Evolutionary conservation across 1,140 invertebrate species (phyloP).

Genomic region (Agrilus planipennis): DNA sequence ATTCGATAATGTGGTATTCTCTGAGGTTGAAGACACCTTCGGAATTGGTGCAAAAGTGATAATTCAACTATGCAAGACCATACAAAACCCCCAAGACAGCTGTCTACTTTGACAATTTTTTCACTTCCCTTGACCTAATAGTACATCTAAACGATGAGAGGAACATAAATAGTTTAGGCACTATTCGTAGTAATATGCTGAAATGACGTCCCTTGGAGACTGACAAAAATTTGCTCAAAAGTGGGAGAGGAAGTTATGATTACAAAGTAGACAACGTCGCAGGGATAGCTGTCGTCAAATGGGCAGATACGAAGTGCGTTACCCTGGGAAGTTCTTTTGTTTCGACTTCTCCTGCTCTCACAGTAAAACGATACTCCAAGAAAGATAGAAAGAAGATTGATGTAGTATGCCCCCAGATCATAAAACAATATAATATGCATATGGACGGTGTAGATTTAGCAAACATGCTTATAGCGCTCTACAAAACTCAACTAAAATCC

Average conservation of each 20-base stretch:
- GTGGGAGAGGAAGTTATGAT: constrained; percentile 23
- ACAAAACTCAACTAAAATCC: too few species aligned
- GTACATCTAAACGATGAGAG: constrained; percentile 13
- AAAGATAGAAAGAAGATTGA: too few species aligned
- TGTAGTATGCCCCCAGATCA: too few species aligned
- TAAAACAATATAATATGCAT: too few species aligned
- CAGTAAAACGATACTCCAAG: too few species aligned
- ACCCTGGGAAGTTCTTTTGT: constrained; percentile 24
- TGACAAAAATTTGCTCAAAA: constrained; percentile 30
- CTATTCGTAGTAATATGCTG: constrained; percentile 17
- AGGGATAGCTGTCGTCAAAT: constrained; percentile 28
- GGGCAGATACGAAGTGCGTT: constrained; percentile 36
- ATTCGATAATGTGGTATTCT: constrained; percentile 34
- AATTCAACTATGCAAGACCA: constrained; percentile 12
- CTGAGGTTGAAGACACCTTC: constrained; percentile 3
- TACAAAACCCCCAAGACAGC: constrained; percentile 8
- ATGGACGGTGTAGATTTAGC: too few species aligned
- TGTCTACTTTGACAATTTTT: constrained; percentile 20
- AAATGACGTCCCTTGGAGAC: constrained; percentile 20
- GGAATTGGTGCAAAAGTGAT: constrained; percentile 14
- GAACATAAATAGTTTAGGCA: constrained; percentile 20
- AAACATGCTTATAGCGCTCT: too few species aligned
- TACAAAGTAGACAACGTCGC: constrained; percentile 8
- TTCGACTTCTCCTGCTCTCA: too few species aligned
- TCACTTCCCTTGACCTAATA: constrained; percentile 13